Percentiles rank a stretch among this genome's conserved stretches.
These are phyloP conservation scores for Acholoe squamosa DNA, from an alignment of 2,888 invertebrate species.

Conservation along the genomic window DNA sequence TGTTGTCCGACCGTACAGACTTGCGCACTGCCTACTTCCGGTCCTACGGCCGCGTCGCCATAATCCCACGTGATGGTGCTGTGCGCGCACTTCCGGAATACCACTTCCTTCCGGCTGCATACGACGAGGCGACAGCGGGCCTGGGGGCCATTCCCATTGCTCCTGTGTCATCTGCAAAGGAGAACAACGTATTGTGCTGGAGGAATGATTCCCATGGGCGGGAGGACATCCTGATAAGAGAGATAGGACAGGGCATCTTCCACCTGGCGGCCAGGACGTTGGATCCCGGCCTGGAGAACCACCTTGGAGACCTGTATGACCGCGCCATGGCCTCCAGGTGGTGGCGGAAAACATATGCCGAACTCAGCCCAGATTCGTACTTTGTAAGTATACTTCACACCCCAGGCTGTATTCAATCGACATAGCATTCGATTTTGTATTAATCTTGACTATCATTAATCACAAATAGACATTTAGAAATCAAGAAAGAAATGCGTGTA, in stretches of 20 bases:
- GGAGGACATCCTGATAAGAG: conserved; percentile 69
- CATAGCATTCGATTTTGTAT: no score
- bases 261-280: conserved; percentile 66
- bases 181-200: conserved; percentile 75
- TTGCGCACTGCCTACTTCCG: conserved; percentile 74
- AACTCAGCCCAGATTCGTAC: conserved; percentile 66
- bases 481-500: no score
- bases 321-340: conserved; percentile 68
- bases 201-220: conserved; percentile 65
- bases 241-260: conserved; percentile 69
- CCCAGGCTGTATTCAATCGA: no score
- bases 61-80: conserved; percentile 71
- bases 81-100: conserved; percentile 75
- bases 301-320: conserved; percentile 66
- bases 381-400: conserved; percentile 67
- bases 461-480: no score
- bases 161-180: conserved; percentile 74
- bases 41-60: conserved; percentile 74
- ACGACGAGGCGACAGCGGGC: conserved; percentile 72
- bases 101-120: conserved; percentile 68
- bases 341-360: conserved; percentile 71
- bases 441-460: no score
- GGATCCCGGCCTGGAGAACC: conserved; percentile 52
- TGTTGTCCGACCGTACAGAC: conserved; percentile 74
- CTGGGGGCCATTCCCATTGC: conserved; percentile 73